These are phyloP conservation scores for Tenebrio molitor DNA, from an alignment of 1,140 invertebrate genomes.

Conservation along the genomic window DNA sequence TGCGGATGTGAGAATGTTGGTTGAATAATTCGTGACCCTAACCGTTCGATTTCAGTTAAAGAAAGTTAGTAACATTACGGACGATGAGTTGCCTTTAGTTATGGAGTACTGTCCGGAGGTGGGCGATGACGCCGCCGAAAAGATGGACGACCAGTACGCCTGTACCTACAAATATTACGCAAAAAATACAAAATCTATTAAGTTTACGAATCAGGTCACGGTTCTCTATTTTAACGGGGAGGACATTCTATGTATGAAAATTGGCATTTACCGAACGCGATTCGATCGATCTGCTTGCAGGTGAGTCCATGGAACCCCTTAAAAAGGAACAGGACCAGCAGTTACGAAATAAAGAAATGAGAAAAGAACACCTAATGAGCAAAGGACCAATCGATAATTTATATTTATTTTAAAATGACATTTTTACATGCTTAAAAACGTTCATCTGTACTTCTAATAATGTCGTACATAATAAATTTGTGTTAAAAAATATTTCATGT, in stretches of 20 bases:
- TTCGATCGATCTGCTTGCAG: slow-evolving; percentile 23
- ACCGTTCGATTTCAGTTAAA: background rate
- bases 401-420: slow-evolving; percentile 54
- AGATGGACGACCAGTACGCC: slow-evolving; percentile 6
- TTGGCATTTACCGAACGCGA: slow-evolving; percentile 7
- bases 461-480: slow-evolving; percentile 4
- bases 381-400: slow-evolving; percentile 57
- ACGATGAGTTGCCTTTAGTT: slow-evolving; percentile 1
- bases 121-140: background rate
- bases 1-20: background rate
- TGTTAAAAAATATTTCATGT: slow-evolving; percentile 7
- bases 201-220: slow-evolving; percentile 62
- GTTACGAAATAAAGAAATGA: slow-evolving; percentile 63
- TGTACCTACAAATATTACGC: slow-evolving; percentile 52
- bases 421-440: slow-evolving; percentile 2
- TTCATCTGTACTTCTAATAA: background rate
- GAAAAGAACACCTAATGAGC: slow-evolving; percentile 57
- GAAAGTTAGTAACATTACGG: background rate
- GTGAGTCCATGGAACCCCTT: slow-evolving; percentile 61
- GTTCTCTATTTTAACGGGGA: slow-evolving; percentile 63
- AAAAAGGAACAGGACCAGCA: slow-evolving; percentile 63
- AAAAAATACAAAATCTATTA: slow-evolving; percentile 60
- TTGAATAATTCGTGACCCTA: background rate
- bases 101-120: slow-evolving; percentile 19
- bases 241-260: slow-evolving; percentile 49